These are phyloP conservation scores for Poecilia wingei DNA, from an alignment of 2,797 vertebrate species.

Conservation along the genomic window DNA sequence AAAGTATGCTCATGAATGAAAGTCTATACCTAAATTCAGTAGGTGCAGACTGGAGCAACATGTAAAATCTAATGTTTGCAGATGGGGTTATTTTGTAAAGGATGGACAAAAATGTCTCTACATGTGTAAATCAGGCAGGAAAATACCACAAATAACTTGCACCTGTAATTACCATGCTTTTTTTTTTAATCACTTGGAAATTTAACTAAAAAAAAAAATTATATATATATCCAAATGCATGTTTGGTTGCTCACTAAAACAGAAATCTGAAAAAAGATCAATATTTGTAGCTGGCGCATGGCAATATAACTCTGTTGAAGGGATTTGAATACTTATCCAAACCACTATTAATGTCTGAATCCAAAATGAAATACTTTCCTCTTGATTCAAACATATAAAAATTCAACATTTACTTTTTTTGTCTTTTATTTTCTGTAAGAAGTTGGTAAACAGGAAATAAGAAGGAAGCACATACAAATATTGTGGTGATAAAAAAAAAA, in stretches of 20 bases:
- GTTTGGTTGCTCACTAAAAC: background rate
- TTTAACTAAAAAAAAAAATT: background rate
- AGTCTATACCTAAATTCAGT: background rate
- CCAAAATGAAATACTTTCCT: background rate
- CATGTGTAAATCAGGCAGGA: background rate
- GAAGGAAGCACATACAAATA: conserved; percentile 77
- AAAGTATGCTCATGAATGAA: background rate
- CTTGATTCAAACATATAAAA: conserved; percentile 5
- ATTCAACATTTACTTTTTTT: background rate
- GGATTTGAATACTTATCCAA: background rate
- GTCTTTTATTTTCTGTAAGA: conserved; percentile 80
- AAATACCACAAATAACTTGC: background rate
- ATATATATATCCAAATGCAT: background rate
- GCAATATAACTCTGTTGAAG: background rate
- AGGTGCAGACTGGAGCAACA: background rate
- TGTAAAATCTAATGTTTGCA: background rate
- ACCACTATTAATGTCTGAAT: background rate
- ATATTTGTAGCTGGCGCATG: background rate
- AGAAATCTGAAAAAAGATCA: background rate
- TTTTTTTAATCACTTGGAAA: background rate
- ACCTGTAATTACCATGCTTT: background rate
- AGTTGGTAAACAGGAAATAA: conserved; percentile 34
- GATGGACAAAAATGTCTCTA: background rate
- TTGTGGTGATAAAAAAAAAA: conserved; percentile 67
- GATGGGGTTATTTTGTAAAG: background rate